Conservation (phyloP, 2,113 vertebrate species). For the Uropsilus gracilis region DNA sequence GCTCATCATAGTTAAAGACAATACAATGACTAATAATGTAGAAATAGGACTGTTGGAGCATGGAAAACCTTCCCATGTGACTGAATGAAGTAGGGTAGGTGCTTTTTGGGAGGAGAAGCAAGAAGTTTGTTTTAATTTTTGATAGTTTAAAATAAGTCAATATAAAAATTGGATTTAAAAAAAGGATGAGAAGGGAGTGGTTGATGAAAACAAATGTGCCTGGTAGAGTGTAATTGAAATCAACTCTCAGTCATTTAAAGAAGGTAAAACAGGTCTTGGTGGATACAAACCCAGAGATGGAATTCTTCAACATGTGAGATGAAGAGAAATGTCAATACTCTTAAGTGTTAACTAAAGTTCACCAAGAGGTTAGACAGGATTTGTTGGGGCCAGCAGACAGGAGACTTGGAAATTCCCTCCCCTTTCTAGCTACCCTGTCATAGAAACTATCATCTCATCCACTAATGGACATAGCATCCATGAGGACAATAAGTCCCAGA, state of each 20-base stretch:
- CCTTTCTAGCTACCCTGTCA: not conserved
- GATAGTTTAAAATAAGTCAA: slow-evolving; percentile 62
- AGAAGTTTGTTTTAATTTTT: not conserved
- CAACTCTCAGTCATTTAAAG: not conserved
- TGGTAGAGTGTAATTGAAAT: not conserved
- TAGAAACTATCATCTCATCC: not conserved
- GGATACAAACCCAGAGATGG: not conserved
- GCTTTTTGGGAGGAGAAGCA: not conserved
- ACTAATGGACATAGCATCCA: not conserved
- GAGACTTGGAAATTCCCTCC: not conserved
- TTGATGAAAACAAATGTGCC: not conserved
- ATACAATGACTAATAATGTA: not conserved
- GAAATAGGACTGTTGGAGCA: not conserved
- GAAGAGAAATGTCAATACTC: not conserved
- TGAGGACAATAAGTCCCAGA: not conserved
- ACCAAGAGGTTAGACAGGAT: not conserved
- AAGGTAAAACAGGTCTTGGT: not conserved
- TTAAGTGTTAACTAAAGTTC: not conserved
- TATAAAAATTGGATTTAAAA: slow-evolving; percentile 69
- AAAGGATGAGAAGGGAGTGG: not conserved
- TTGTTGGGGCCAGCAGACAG: not conserved
- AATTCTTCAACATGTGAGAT: not conserved
- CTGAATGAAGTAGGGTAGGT: not conserved
- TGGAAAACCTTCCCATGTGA: not conserved
- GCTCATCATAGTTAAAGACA: not conserved